Evolutionary conservation across 2,113 vertebrate genomes (phyloP).

Genomic region (Rhodinocichla rosea): DNA sequence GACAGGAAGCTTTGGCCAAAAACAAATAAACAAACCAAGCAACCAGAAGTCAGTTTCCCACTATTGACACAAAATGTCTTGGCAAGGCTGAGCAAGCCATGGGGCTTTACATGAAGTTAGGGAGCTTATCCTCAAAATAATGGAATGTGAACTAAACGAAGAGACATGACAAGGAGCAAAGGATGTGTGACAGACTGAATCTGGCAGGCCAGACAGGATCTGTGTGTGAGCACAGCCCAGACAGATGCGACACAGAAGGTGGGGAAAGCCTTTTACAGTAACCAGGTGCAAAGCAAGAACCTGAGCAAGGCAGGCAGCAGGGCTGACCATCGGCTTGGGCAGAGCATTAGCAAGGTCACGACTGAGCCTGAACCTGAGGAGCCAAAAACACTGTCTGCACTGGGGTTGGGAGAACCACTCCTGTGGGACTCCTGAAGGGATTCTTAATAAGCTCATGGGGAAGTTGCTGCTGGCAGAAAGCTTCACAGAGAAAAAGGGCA

Average conservation of each 20-base stretch:
- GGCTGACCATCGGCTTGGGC: neutral
- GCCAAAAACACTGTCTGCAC: neutral
- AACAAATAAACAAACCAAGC: neutral
- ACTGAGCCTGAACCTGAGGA: neutral
- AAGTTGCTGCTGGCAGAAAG: neutral
- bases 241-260: accelerated
- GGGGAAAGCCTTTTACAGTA: neutral
- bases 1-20: neutral
- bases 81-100: neutral
- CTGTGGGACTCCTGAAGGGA: neutral
- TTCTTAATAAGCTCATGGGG: accelerated
- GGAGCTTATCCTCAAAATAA: neutral
- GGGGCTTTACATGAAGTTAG: neutral
- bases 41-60: neutral
- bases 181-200: neutral
- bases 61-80: neutral
- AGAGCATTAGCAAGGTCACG: accelerated
- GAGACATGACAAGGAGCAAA: neutral
- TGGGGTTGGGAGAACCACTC: accelerated
- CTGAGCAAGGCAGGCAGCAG: neutral
- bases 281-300: neutral
- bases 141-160: neutral
- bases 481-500: too few relatives aligned
- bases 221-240: neutral
- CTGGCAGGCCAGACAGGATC: neutral